Conservation (phyloP, 2,113 vertebrate species). For the Carlito syrichta region DNA sequence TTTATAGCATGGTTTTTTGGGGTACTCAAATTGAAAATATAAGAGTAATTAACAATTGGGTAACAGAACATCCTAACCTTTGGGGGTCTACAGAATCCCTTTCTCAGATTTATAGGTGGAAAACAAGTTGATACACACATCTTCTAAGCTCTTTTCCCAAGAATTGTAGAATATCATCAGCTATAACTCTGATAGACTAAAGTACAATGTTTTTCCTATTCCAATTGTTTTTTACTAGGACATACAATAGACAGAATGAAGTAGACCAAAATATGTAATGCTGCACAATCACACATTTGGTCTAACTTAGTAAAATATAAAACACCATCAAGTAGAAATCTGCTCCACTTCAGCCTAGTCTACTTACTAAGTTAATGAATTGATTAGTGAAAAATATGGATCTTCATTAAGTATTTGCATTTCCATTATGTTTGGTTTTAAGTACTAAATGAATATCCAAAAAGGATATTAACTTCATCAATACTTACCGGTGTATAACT, state of each 20-base stretch:
- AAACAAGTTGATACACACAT: neutral
- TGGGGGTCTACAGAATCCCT: neutral
- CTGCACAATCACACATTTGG: neutral
- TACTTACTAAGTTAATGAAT: neutral
- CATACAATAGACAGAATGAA: constrained; percentile 13
- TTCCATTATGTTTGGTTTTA: constrained; percentile 9
- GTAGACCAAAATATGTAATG: neutral
- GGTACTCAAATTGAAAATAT: neutral
- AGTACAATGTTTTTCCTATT: neutral
- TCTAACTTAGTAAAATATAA: neutral
- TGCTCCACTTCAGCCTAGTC: neutral
- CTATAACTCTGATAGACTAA: neutral
- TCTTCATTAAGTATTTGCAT: neutral
- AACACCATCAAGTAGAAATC: neutral
- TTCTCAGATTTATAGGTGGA: neutral
- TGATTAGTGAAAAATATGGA: neutral
- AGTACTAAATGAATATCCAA: constrained; percentile 3
- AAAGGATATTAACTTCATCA: constrained; percentile 38
- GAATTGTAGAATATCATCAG: neutral
- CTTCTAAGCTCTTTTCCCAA: neutral
- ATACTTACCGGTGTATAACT: constrained; percentile 90
- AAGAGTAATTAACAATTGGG: neutral
- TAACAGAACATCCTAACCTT: neutral
- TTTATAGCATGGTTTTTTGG: neutral
- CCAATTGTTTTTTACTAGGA: neutral